Evolutionary conservation across 2,888 invertebrate genomes (phyloP).

Genomic region (Osedax fenrisi): DNA sequence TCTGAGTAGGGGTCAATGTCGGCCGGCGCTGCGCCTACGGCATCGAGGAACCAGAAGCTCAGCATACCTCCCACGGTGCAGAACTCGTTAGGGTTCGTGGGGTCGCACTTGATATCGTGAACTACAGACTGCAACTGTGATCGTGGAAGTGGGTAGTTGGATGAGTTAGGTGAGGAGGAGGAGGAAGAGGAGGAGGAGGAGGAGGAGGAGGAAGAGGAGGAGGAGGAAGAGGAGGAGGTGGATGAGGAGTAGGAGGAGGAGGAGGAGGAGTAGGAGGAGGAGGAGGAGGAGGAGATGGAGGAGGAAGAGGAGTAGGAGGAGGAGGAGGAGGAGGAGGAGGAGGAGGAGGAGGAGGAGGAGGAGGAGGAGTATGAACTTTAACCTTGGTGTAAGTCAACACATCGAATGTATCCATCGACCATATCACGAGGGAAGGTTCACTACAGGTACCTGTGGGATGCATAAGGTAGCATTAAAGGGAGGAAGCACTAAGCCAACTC

Average conservation of each 20-base stretch:
- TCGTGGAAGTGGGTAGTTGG: too few species aligned
- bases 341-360: conserved; percentile 8
- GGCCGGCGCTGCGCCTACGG: conserved; percentile 35
- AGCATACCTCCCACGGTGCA: conserved; percentile 44
- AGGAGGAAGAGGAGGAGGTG: too few species aligned
- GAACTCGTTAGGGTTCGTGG: conserved; percentile 47
- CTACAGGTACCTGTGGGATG: conserved; percentile 47
- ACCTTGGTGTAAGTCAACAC: conserved; percentile 42
- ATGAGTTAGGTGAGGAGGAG: neutral
- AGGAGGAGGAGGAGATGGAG: too few species aligned
- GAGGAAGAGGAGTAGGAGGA: too few species aligned
- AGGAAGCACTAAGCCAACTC: too few species aligned
- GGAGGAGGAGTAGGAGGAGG: too few species aligned
- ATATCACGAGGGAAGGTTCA: conserved; percentile 44
- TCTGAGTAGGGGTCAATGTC: too few species aligned
- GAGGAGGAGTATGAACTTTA: conserved; percentile 37
- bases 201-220: neutral
- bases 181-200: neutral
- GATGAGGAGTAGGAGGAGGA: too few species aligned
- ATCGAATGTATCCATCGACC: conserved; percentile 42
- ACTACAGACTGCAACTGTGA: conserved; percentile 26
- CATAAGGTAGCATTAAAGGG: too few species aligned
- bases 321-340: neutral
- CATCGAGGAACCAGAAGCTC: conserved; percentile 48
- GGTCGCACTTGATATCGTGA: conserved; percentile 47